Conservation (phyloP, 2,888 invertebrate genomes). For the Argyresthia goedartella region DNA sequence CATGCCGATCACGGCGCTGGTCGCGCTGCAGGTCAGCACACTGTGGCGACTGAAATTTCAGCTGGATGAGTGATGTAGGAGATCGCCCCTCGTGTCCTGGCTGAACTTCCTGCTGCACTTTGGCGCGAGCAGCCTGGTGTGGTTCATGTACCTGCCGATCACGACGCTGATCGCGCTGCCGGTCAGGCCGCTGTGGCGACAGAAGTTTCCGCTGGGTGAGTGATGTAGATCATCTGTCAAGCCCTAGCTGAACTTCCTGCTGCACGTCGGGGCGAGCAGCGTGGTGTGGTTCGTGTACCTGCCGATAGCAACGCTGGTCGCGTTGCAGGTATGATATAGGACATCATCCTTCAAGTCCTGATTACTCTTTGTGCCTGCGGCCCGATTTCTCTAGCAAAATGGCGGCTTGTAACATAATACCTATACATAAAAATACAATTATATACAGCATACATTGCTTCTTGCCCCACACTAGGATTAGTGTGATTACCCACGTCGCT, state of each 20-base stretch:
- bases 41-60: conserved; percentile 96
- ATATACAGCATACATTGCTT: too few species aligned
- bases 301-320: conserved; percentile 93
- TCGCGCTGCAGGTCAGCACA: conserved; percentile 93
- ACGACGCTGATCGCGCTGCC: conserved; percentile 93
- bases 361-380: too few species aligned
- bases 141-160: conserved; percentile 97
- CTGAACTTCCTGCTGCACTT: conserved; percentile 95
- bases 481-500: too few species aligned
- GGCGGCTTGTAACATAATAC: too few species aligned
- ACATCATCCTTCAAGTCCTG: too few species aligned
- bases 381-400: too few species aligned
- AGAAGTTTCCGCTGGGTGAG: conserved; percentile 91
- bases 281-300: conserved; percentile 98
- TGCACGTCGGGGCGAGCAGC: conserved; percentile 97
- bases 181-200: conserved; percentile 95
- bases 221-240: too few species aligned
- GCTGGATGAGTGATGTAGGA: conserved; percentile 84
- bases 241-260: conserved; percentile 92
- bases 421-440: too few species aligned
- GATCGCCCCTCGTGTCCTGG: too few species aligned
- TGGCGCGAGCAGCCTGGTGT: conserved; percentile 96
- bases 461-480: too few species aligned
- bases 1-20: conserved; percentile 92
- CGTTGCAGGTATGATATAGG: conserved; percentile 94